Evolutionary conservation across 2,888 invertebrate species (phyloP).

Genomic region (Drosophila borealis): DNA sequence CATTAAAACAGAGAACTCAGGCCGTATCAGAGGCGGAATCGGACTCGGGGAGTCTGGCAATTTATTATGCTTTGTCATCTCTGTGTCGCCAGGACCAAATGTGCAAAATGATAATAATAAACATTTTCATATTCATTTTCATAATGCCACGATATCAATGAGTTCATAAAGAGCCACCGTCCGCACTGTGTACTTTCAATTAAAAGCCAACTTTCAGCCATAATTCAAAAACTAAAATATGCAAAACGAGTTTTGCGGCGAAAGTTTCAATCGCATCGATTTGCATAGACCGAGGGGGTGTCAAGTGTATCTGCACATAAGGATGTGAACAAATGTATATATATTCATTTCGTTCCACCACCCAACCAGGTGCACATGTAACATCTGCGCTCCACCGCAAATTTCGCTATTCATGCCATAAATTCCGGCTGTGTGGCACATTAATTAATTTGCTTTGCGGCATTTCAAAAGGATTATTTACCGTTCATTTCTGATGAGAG

Average conservation of each 20-base stretch:
- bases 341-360: background rate
- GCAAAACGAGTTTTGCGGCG: constrained; percentile 60
- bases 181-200: constrained; percentile 75
- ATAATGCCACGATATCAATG: constrained; percentile 75
- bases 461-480: constrained; percentile 83
- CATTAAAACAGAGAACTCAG: constrained; percentile 65
- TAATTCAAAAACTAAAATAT: constrained; percentile 81
- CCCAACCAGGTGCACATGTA: constrained; percentile 55
- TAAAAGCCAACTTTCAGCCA: constrained; percentile 78
- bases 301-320: constrained; percentile 8
- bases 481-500: constrained; percentile 68
- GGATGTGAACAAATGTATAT: background rate
- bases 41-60: constrained; percentile 40
- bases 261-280: constrained; percentile 75
- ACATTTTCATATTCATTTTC: constrained; percentile 65
- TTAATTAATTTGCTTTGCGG: constrained; percentile 83
- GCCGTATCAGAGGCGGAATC: constrained; percentile 26
- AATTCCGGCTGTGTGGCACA: constrained; percentile 83
- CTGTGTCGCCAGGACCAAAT: constrained; percentile 59
- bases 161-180: constrained; percentile 64
- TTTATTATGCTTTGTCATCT: constrained; percentile 81
- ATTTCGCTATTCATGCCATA: constrained; percentile 75
- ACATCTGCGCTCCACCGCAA: constrained; percentile 57
- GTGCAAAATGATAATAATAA: constrained; percentile 78
- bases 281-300: constrained; percentile 31